Base-by-base conservation (phyloP, 2,113 vertebrate species). In the Furnarius figulus region DNA sequence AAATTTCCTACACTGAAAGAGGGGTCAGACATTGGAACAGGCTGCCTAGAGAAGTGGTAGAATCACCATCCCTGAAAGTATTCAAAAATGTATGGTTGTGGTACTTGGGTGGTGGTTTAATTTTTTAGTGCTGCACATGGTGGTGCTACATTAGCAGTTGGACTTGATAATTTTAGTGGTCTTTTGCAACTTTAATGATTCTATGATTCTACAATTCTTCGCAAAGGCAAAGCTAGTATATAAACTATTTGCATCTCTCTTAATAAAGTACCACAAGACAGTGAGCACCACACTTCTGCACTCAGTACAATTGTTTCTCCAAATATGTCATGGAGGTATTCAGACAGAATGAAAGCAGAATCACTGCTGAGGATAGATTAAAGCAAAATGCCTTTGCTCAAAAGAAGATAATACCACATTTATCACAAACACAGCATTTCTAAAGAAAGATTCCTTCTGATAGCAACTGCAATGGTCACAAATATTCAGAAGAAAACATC, bases 91-190 rank as follows among this genome's bases (percentile, higher is more conserved):
- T 66, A 23, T 46, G 28, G 20, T 25, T 82, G 33, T 14, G 46
- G 24, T 28, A 39, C 19, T 30, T 59, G 28, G 28, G 44, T 21
- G 12, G 7, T 25, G 24, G 27, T 39, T 81, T 37, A 52, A 27
- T 59, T 37, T 12, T 52, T 80, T 39, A 46, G 19, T 17, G 28
- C 46, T 59, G 23, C 44, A 25, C 10, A 61, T 0, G 0, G 10
- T n/a, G 15, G 15, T 39, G 33, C 15, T n/a, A 55, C 46, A 33
- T 68, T 30, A 30, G 53, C 46, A 47, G 39, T 6, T 67, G 46
- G 10, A 30, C 7, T 61, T 1, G 0, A 28, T 50, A 19, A 39
- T 23, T 27, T 67, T 24, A 59, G 28, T 74, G 28, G 16, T 25
- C 37, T 55, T 74, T 52, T 59, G 20, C 10, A 82, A 39, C 19